These are phyloP conservation scores for Steinernema hermaphroditum DNA, from an alignment of 2,888 invertebrate genomes.

Conservation along the genomic window DNA sequence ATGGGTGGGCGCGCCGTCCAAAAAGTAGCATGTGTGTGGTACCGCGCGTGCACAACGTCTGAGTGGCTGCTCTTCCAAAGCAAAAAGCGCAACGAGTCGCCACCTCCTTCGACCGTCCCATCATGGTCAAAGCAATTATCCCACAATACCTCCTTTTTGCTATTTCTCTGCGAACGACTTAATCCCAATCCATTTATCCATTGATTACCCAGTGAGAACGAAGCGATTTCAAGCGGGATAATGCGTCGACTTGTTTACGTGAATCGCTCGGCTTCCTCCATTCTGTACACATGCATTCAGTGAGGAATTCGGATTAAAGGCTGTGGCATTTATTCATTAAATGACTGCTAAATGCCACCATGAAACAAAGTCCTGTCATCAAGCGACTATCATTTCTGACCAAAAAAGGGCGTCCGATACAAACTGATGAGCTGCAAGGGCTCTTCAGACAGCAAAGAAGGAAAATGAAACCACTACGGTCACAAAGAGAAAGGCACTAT, in stretches of 20 bases:
- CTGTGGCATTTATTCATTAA: too few relatives aligned
- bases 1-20: slow-evolving; percentile 30
- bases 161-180: background rate
- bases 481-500: background rate
- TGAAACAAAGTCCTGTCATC: too few relatives aligned
- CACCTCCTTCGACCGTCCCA: background rate
- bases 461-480: too few relatives aligned
- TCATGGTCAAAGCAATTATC: background rate
- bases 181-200: slow-evolving; percentile 11
- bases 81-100: background rate
- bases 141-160: slow-evolving; percentile 9
- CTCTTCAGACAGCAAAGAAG: too few relatives aligned
- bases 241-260: too few relatives aligned
- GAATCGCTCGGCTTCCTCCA: too few relatives aligned
- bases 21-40: slow-evolving; percentile 27
- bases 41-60: background rate
- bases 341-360: too few relatives aligned
- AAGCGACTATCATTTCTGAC: too few relatives aligned
- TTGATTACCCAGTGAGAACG: background rate
- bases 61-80: background rate
- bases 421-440: too few relatives aligned
- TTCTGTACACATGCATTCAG: too few relatives aligned
- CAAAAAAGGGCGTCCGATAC: too few relatives aligned
- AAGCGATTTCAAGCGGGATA: background rate
- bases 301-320: too few relatives aligned